phyloP scores from a whole-genome alignment of 1,140 invertebrate genomes.

The Sitobion miscanthi region DNA sequence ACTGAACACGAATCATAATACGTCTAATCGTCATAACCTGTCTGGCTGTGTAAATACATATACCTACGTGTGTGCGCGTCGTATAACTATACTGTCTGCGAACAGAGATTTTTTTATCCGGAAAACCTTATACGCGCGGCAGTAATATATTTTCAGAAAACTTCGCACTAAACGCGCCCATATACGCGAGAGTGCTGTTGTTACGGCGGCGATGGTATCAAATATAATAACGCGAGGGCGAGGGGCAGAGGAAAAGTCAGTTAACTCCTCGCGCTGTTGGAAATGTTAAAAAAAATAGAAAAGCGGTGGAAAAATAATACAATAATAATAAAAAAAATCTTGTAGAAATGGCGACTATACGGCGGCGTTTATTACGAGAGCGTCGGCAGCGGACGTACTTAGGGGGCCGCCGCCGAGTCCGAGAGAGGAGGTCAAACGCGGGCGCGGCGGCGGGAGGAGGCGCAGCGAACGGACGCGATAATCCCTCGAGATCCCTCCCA shows the following conservation, averaged over 20 bases:
- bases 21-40: too few relatives aligned
- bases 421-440: conserved; percentile 23
- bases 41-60: neutral
- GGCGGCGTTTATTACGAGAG: neutral
- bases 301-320: neutral
- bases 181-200: neutral
- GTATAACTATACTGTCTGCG: too few relatives aligned
- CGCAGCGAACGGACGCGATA: conserved; percentile 41
- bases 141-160: neutral
- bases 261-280: neutral
- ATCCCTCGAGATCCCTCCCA: conserved; percentile 56
- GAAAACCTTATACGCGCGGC: neutral
- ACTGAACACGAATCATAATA: neutral
- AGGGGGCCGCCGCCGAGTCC: neutral
- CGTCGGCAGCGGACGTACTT: neutral
- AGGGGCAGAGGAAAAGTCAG: neutral
- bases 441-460: neutral
- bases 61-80: neutral
- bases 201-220: neutral
- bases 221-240: neutral
- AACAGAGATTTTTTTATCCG: neutral
- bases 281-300: neutral
- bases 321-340: neutral
- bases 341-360: conserved; percentile 12
- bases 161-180: neutral